Base-by-base conservation (phyloP, 2,113 vertebrate genomes). In the Clupea harengus region DNA sequence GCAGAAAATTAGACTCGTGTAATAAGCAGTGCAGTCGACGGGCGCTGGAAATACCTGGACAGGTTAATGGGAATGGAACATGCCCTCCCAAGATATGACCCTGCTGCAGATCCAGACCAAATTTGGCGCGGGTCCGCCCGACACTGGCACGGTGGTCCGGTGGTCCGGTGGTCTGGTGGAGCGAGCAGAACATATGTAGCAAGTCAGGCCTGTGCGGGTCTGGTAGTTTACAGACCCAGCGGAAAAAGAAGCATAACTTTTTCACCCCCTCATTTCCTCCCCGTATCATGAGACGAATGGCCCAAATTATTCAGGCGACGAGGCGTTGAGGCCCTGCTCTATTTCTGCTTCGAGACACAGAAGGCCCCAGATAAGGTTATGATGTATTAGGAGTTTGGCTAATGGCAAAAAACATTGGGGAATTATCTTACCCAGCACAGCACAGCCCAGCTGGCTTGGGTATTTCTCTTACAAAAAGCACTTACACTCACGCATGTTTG, bases 271-370 rank as follows among this genome's bases (percentile, higher is more conserved):
- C n/a, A 28, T 32, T 72, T 32, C 25, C 64, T 32, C 64, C 9
- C 64, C 11, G 1, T 9, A 9, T 25, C 11, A 50, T 50, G 45
- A 86, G 82, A 89, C 64, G 20, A 89, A 86, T 86, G 82, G 67
- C 28, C 50, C 84, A 81, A 60, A 89, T 89, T 89, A 87, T 87
- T 84, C 82, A 75, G 84, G 47, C 84, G 88, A 87, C 86, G 82
- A 89, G 86, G 84, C 49, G 64, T 72, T 39, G 32, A 46, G 85
- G 54, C 85, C 20, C 50, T 83, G 52, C 46, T 5, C 81, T 83
- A 88, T 25, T 64, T 83, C 82, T 85, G 83, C 57, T 78, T 84
- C 15, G 5, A 44, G 45, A 80, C 83, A 45, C 44, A 82, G 54
- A 78, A 50, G 46, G 9, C 28, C 39, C 57, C 52, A 83, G 64